Evolutionary conservation across 2,888 invertebrate species (phyloP).

Genomic region (Stenotaenia linearis): DNA sequence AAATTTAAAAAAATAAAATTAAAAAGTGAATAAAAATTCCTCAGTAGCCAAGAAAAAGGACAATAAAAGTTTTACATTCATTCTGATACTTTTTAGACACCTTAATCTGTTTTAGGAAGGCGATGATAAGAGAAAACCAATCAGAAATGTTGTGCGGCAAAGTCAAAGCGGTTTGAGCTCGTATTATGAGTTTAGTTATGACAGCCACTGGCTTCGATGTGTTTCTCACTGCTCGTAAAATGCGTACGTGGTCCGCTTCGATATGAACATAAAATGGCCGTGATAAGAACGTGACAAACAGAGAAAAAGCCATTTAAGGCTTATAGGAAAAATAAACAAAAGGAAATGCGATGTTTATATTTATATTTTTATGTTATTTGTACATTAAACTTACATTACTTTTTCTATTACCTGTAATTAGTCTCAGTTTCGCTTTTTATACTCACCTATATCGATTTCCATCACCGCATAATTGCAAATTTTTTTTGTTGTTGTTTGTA

Average conservation of each 20-base stretch:
- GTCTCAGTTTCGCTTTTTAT: too few species aligned
- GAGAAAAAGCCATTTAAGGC: neutral
- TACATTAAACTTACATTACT: too few species aligned
- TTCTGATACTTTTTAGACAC: slow-evolving; percentile 2
- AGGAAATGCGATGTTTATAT: neutral
- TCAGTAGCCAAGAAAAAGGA: neutral
- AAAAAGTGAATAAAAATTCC: neutral
- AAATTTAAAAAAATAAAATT: too few species aligned
- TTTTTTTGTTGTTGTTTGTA: too few species aligned
- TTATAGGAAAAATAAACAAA: neutral
- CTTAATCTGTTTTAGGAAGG: neutral
- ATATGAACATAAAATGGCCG: neutral
- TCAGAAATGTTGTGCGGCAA: neutral
- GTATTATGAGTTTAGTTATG: slow-evolving; percentile 21
- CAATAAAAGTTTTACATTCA: neutral
- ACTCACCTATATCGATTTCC: too few species aligned
- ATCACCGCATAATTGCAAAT: too few species aligned
- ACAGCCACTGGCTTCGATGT: slow-evolving; percentile 8
- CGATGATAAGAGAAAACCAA: neutral
- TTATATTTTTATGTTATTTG: neutral
- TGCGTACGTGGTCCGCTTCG: neutral
- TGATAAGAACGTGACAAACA: neutral
- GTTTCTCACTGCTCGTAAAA: slow-evolving; percentile 19
- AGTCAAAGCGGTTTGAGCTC: neutral
- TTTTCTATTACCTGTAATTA: too few species aligned